These are phyloP conservation scores for Dromococcyx pavoninus DNA, from an alignment of 2,797 vertebrate species.

Conservation along the genomic window DNA sequence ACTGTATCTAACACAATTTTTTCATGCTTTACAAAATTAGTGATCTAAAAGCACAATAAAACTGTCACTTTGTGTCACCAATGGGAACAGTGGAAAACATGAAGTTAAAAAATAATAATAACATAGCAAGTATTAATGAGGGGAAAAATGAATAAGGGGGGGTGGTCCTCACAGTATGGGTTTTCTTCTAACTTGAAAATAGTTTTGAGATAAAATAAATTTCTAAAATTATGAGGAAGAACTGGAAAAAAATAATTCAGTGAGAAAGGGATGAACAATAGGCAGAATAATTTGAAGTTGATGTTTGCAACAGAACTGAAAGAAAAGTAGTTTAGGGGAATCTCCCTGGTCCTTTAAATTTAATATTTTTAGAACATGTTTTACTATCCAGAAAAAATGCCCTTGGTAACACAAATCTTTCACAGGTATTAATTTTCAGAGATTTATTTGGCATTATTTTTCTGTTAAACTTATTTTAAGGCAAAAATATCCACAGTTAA, in stretches of 20 bases:
- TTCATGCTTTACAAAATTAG: conserved; percentile 72
- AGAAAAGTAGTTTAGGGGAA: background rate
- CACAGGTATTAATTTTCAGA: background rate
- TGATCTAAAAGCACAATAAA: conserved; percentile 70
- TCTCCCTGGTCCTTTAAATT: background rate
- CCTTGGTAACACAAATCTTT: background rate
- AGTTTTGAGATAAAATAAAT: conserved; percentile 43
- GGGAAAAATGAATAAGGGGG: background rate
- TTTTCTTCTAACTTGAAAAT: conserved; percentile 2
- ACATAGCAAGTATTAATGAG: background rate
- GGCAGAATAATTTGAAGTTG: background rate
- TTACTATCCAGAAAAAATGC: background rate
- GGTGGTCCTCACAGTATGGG: background rate
- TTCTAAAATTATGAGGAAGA: background rate
- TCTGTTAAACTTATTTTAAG: background rate
- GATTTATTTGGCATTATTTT: background rate
- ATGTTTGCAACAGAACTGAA: background rate
- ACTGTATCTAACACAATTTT: conserved; percentile 64
- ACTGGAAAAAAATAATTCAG: background rate
- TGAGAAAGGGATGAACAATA: background rate
- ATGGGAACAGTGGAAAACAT: background rate
- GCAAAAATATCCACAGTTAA: background rate
- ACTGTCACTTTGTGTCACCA: conserved; percentile 58
- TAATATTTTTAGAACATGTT: background rate
- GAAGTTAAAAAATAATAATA: conserved; percentile 7